A percentile compares a stretch with the other conserved stretches of the same genome.
These are phyloP conservation scores for Onychorhynchus coronatus DNA, from an alignment of 2,113 vertebrate species.

Conservation along the genomic window DNA sequence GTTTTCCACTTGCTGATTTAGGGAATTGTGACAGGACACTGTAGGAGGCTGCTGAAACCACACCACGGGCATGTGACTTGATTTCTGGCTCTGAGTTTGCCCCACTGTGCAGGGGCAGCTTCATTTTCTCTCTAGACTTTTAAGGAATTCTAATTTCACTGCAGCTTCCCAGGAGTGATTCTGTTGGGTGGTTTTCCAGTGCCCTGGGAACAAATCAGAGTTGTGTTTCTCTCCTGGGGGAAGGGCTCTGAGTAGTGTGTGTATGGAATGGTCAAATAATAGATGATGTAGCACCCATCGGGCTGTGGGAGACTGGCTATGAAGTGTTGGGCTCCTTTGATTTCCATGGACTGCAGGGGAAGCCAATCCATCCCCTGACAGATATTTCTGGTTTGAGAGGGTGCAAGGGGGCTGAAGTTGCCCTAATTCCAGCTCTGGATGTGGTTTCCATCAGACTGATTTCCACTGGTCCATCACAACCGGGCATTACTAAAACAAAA, in stretches of 20 bases:
- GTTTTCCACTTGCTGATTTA: not conserved
- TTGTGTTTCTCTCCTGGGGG: not conserved
- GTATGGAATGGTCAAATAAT: not conserved
- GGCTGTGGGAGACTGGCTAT: not conserved
- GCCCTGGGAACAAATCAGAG: not conserved
- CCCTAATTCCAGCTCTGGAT: not conserved
- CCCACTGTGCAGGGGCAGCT: not conserved
- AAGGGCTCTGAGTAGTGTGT: not conserved
- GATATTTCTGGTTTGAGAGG: not conserved
- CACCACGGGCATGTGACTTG: fast-evolving
- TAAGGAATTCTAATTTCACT: not conserved
- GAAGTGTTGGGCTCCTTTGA: not conserved
- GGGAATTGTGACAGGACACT: not conserved
- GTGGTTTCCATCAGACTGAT: not conserved
- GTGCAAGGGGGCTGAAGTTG: not conserved
- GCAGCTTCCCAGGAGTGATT: not conserved
- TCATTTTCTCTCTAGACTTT: not conserved
- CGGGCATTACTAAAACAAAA: not conserved
- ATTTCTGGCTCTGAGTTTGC: not conserved
- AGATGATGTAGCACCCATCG: not conserved
- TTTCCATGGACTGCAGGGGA: not conserved
- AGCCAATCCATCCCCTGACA: not conserved
- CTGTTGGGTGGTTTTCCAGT: not conserved
- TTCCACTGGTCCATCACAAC: fast-evolving
- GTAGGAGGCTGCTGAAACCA: not conserved